Conservation (phyloP, 2,888 invertebrate species). For the Harpalus rufipes region DNA sequence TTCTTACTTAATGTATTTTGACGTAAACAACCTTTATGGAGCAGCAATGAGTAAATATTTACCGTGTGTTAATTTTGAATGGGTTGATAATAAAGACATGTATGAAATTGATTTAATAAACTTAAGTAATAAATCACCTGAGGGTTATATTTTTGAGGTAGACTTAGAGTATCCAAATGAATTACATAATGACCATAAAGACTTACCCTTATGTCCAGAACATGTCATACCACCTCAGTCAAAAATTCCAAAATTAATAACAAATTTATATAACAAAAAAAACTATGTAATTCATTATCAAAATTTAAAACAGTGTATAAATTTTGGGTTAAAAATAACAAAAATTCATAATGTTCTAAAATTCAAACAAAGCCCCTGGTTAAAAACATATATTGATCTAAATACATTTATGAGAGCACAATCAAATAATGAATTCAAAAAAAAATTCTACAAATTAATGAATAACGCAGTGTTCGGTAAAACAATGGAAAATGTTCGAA, state of each 20-base stretch:
- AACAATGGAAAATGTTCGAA: slow-evolving; percentile 74
- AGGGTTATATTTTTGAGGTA: slow-evolving; percentile 74
- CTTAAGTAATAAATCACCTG: slow-evolving; percentile 67
- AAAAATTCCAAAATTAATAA: too few relatives aligned
- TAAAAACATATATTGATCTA: slow-evolving; percentile 73
- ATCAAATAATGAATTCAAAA: too few relatives aligned
- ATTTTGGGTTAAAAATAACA: too few relatives aligned
- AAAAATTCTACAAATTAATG: slow-evolving; percentile 56
- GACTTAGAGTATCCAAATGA: slow-evolving; percentile 74
- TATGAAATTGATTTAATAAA: slow-evolving; percentile 50
- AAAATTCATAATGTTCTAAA: too few relatives aligned
- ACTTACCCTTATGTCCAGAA: too few relatives aligned
- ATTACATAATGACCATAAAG: slow-evolving; percentile 72
- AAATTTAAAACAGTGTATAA: too few relatives aligned
- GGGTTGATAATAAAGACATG: slow-evolving; percentile 68
- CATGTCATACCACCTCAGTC: too few relatives aligned
- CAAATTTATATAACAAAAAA: too few relatives aligned
- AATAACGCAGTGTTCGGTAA: slow-evolving; percentile 51
- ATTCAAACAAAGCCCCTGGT: slow-evolving; percentile 73
- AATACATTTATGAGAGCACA: slow-evolving; percentile 72
- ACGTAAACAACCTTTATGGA: too few relatives aligned
- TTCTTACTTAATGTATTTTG: too few relatives aligned
- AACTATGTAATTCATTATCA: too few relatives aligned
- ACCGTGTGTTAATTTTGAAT: slow-evolving; percentile 72
- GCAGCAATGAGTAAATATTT: slow-evolving; percentile 70